Base-by-base conservation (phyloP, 2,113 vertebrate genomes). In the Eudyptes chrysolophus region DNA sequence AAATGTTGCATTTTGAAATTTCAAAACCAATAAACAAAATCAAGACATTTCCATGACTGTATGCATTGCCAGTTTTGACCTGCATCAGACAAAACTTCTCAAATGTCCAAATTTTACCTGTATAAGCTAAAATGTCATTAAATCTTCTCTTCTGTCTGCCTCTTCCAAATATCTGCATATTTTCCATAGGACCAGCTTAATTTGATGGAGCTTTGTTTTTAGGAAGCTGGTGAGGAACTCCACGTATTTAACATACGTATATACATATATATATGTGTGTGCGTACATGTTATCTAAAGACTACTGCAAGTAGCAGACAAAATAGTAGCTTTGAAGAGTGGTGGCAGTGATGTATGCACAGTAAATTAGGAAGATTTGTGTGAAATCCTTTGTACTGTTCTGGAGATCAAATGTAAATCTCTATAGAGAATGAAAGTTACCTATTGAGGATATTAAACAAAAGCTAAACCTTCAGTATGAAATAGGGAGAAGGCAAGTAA, bases 141-240 rank as follows among this genome's bases (percentile, higher is more conserved):
- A 64, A 38, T 52, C 19, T 76, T 51, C 42, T 8, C 9, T 25
- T 58, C 48, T 54, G 1, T 17, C 69, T 51, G 32, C 36, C 21
- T 71, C 16, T 60, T 74, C 20, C 12, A 76, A 34, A n/a, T 60
- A 76, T 26, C 68, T 69, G 26, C 38, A 3, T 77, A 5, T 55
- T 76, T 95, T 81, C 52, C 48, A 38, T 21, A 27, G 46, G 64
- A 29, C 4, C 30, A 69, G 57, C 62, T 89, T 64, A 27, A 25
- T 83, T 64, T 40, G 66, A 58, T 30, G 12, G 66, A 52, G 52
- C 32, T 72, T 74, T 78, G 49, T 87, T 94, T 94, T 90, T 78
- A 90, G 85, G 77, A 75, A 58, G 65, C 91, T 92, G 65, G 6
- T 65, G 70, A 92, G 85, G 91, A 90, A 7, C 78, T 75, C 85